Percentiles rank a stretch among this genome's conserved stretches.
Conservation (phyloP, 2,113 vertebrate genomes). For the Deroptyus accipitrinus region DNA sequence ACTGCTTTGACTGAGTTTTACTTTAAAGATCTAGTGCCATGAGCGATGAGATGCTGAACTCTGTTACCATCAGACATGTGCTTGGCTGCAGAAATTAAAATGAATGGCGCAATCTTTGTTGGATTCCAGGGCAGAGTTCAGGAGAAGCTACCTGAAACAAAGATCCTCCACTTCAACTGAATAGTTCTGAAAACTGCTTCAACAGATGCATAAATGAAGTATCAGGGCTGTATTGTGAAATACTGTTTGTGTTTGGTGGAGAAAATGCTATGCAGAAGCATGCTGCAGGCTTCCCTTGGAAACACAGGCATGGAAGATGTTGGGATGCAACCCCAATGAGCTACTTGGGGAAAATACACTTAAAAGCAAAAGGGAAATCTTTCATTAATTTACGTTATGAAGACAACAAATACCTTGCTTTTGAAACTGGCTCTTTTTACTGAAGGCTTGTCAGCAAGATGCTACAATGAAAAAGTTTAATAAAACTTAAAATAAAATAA, state of each 20-base stretch:
- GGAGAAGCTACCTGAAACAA: not conserved
- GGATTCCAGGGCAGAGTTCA: not conserved
- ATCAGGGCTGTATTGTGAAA: not conserved
- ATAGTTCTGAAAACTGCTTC: not conserved
- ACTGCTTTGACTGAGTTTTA: not conserved
- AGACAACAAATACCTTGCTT: constrained; percentile 8
- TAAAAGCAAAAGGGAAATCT: not conserved
- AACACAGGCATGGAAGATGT: not conserved
- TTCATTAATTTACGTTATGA: not conserved
- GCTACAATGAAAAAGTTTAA: not conserved
- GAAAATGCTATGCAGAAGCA: fast-evolving
- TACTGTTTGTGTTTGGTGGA: not conserved
- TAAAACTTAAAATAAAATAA: not conserved
- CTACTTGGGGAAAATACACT: not conserved
- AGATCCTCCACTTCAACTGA: not conserved
- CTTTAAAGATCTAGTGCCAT: not conserved
- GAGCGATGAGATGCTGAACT: not conserved
- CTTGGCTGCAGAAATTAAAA: not conserved
- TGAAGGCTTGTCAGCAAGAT: not conserved
- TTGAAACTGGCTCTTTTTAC: not conserved
- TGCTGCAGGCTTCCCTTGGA: not conserved
- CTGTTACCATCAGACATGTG: not conserved
- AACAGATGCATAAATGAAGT: fast-evolving
- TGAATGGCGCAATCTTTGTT: not conserved
- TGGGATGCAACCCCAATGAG: not conserved